Base-by-base conservation (phyloP, 2,113 vertebrate genomes). In the Balaeniceps rex region DNA sequence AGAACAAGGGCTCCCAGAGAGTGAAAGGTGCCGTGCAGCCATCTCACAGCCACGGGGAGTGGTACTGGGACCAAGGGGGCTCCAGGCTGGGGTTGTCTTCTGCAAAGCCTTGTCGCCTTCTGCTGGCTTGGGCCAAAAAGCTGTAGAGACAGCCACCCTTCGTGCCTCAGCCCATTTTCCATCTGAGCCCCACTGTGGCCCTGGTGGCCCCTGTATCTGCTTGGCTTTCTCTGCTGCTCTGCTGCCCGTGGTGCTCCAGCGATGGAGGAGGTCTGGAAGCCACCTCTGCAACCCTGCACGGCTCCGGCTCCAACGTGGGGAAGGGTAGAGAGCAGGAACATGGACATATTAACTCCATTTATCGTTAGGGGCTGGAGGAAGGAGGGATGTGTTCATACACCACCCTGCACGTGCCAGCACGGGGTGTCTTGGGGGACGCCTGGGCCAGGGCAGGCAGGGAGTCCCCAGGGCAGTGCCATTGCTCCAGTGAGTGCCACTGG, bases 261-360 rank as follows among this genome's bases (percentile, higher is more conserved):
- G 14, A 4, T 6, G 29, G 68, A 76, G 47, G 18, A 77, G 72
- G 31, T 80, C 52, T 66, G 69, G 52, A 79, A 95, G 57, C 9
- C 44, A 60, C 42, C 40, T 68, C 72, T 74, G 49, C 34, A 68
- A 17, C n/a, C 18, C 12, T 3, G 2, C 24, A 18, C 0, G 2
- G 58, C 52, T 72, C 42, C 7, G 0, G 24, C 49, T n/a, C 29
- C 4, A 1, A 71, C 1, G 1, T 8, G 33, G 38, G 38, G 61
- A 80, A 49, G n/a, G 28, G 55, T 69, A 47, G 34, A 49, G 51
- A 72, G 58, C 29, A 47, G 86, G 87, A 83, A 64, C 6, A 1
- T 38, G 65, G 33, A 38, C 25, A 1, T 8, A n/a, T 63, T 28
- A 47, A 75, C 10, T 24, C 22, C 4, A 2, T 70, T 77, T 74